These are phyloP conservation scores for Varecia variegata DNA, from an alignment of 2,797 vertebrate species.

Conservation along the genomic window DNA sequence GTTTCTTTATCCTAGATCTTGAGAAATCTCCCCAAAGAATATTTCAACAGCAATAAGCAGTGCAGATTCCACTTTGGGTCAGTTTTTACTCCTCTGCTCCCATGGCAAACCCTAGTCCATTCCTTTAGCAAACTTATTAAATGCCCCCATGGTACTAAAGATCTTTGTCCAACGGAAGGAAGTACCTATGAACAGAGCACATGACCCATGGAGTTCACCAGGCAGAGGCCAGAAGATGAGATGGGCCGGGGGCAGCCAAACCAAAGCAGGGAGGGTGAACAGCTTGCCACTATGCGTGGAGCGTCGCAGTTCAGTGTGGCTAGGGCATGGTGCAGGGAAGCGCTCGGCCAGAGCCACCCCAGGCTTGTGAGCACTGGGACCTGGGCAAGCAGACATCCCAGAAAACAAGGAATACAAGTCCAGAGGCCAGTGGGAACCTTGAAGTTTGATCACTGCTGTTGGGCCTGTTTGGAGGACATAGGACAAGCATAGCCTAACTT, in stretches of 20 bases:
- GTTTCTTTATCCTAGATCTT: not conserved
- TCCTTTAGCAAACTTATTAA: not conserved
- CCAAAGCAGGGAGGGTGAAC: not conserved
- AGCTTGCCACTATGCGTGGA: not conserved
- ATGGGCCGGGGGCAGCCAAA: not conserved
- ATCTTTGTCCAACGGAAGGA: not conserved
- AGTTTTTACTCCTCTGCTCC: not conserved
- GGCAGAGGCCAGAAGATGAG: not conserved
- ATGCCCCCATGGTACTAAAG: not conserved
- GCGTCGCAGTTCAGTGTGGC: not conserved
- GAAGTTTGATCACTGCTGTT: not conserved
- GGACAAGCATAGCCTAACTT: not conserved
- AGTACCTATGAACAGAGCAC: not conserved
- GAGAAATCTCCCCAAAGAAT: not conserved
- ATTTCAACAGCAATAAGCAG: not conserved
- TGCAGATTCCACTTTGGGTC: not conserved
- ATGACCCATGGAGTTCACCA: not conserved
- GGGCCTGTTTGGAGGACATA: not conserved
- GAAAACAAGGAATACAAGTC: not conserved
- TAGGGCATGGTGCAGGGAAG: accelerated
- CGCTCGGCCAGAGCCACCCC: not conserved
- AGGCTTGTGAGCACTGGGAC: not conserved
- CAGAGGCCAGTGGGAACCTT: not conserved
- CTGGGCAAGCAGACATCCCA: not conserved
- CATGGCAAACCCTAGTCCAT: not conserved